A percentile compares a stretch with the other conserved stretches of the same genome.
Conservation (phyloP, 2,888 invertebrate genomes). For the Patella ulyssiponensis region DNA sequence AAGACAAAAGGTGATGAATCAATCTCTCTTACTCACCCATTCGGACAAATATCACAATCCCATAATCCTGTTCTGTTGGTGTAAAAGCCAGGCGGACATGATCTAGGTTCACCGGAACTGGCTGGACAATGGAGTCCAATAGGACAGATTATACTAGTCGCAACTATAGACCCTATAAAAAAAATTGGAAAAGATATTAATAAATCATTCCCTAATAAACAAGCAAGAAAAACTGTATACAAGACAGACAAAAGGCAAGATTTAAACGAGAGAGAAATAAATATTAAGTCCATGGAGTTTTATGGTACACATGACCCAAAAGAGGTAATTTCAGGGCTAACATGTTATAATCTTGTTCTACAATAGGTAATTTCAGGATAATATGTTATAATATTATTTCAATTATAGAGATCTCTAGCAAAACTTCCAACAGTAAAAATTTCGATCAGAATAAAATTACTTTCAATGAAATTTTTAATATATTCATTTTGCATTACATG, state of each 20-base stretch:
- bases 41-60: conserved; percentile 63
- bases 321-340: too few species aligned
- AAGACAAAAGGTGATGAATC: too few species aligned
- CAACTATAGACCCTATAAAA: conserved; percentile 55
- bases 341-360: too few species aligned
- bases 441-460: too few species aligned
- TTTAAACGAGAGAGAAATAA: background rate
- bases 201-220: background rate
- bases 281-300: background rate
- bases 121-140: conserved; percentile 60
- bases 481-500: too few species aligned
- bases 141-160: conserved; percentile 57
- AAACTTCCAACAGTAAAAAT: too few species aligned
- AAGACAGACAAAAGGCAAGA: background rate
- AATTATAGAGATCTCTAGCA: too few species aligned
- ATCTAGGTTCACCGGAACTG: conserved; percentile 51
- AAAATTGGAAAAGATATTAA: background rate
- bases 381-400: too few species aligned
- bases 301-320: too few species aligned
- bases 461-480: too few species aligned
- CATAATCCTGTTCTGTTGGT: conserved; percentile 63
- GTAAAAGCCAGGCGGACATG: conserved; percentile 58
- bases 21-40: conserved; percentile 53
- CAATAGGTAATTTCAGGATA: too few species aligned
- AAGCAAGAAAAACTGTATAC: background rate